phyloP scores from a whole-genome alignment of 1,140 invertebrate genomes.

The Megathymus violae region DNA sequence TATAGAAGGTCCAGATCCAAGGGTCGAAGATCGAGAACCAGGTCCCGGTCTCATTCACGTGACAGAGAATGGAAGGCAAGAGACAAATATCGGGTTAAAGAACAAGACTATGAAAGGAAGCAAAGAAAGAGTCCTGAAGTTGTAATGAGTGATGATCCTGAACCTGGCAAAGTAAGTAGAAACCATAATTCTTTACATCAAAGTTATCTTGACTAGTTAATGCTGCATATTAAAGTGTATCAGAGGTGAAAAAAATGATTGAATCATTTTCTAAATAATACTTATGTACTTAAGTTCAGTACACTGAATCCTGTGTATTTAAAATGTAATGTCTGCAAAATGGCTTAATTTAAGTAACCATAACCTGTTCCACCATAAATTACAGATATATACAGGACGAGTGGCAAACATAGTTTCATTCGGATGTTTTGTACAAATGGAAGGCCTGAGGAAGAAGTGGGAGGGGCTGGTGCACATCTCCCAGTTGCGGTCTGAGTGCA shows the following conservation, averaged over 20 bases:
- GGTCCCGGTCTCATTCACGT: slow-evolving; percentile 50
- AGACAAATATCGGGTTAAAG: slow-evolving; percentile 48
- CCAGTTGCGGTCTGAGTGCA: slow-evolving; percentile 95
- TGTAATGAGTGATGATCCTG: slow-evolving; percentile 86
- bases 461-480: slow-evolving; percentile 99
- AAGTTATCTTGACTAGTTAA: no score
- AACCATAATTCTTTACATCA: slow-evolving; percentile 30
- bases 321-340: no score
- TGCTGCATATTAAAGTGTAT: no score
- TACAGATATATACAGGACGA: slow-evolving; percentile 95
- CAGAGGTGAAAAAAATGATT: no score
- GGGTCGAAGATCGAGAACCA: slow-evolving; percentile 62
- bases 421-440: slow-evolving; percentile 98
- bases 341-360: no score
- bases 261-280: no score
- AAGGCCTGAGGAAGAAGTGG: slow-evolving; percentile 93
- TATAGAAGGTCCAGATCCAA: slow-evolving; percentile 58
- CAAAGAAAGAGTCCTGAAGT: slow-evolving; percentile 76
- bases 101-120: slow-evolving; percentile 65
- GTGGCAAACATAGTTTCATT: slow-evolving; percentile 98
- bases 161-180: slow-evolving; percentile 84
- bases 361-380: no score
- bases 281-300: no score
- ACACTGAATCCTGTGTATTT: no score
- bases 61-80: slow-evolving; percentile 55